Evolutionary conservation across 1,140 invertebrate genomes (phyloP).

Genomic region (Maconellicoccus hirsutus): DNA sequence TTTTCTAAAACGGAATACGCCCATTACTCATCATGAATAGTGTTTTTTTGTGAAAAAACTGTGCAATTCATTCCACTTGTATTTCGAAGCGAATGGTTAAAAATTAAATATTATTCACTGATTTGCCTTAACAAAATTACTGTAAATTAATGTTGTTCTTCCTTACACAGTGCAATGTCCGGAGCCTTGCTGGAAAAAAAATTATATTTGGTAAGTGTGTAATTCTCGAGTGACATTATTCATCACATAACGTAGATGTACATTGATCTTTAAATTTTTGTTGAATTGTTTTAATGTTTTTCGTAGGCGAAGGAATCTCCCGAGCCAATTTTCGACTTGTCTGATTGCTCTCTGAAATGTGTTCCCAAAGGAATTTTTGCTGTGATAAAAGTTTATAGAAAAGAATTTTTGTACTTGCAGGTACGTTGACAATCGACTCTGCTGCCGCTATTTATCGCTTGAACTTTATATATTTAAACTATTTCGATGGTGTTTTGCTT

Average conservation of each 20-base stretch:
- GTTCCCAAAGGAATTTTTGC: background rate
- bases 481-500: too few relatives aligned
- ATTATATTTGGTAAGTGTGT: background rate
- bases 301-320: background rate
- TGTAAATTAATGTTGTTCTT: too few relatives aligned
- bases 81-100: too few relatives aligned
- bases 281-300: background rate
- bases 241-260: background rate
- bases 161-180: background rate
- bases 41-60: too few relatives aligned
- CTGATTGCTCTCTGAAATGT: background rate
- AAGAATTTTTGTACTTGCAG: conserved; percentile 10
- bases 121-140: too few relatives aligned
- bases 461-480: too few relatives aligned
- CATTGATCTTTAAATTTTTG: background rate
- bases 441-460: too few relatives aligned
- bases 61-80: too few relatives aligned
- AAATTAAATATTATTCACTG: too few relatives aligned
- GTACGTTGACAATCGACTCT: background rate
- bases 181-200: background rate
- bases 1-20: too few relatives aligned
- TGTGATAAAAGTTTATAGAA: conserved; percentile 10
- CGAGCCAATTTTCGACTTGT: background rate
- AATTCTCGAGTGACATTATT: background rate
- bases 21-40: too few relatives aligned